Base-by-base conservation (phyloP, 2,797 vertebrate species). In the Hoplostethus mediterraneus region DNA sequence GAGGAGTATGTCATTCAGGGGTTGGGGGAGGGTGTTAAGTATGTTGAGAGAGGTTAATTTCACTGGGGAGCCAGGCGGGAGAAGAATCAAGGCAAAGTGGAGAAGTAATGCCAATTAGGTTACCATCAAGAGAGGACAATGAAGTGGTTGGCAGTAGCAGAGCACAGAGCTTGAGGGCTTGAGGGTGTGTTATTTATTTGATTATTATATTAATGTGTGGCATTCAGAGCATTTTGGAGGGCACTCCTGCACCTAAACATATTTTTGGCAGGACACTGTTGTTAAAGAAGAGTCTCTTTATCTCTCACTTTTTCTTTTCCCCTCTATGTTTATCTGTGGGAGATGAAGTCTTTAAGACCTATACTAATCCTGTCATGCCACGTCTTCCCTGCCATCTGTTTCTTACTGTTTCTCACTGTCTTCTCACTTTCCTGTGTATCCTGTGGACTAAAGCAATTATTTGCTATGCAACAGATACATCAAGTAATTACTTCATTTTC, bases 401-500 rank as follows among this genome's bases (percentile, higher is more conserved):
- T n/a, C n/a, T n/a, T n/a, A n/a, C n/a, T n/a, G n/a, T n/a, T n/a
- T n/a, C n/a, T n/a, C n/a, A n/a, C n/a, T 85, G 84, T 88, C 75
- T 75, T 89, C 88, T 90, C 87, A 86, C 87, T 88, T 89, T 89
- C 88, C 76, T 81, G 78, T 74, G 84, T 83, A 81, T 92, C 84
- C 89, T 80, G 77, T 83, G 79, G 77, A 87, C 81, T 72, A 89
- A 90, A 92, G 87, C 87, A 91, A 96, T 93, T 94, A 88, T 94
- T 94, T 93, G 62, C 4, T 87, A 93, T 83, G 87, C 94, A 97
- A 96, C 97, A 93, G 93, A 95, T 95, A 96, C 94, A 91, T 92
- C 58, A 81, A 94, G 92, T 96, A 97, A 97, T 98, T 96, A 95
- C 95, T 96, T 96, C 91, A 95, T 95, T 97, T 95, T 95, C 94